Percentiles rank a stretch among this genome's conserved stretches.
These are phyloP conservation scores for Uromys caudimaculatus DNA, from an alignment of 2,797 vertebrate species.

Conservation along the genomic window DNA sequence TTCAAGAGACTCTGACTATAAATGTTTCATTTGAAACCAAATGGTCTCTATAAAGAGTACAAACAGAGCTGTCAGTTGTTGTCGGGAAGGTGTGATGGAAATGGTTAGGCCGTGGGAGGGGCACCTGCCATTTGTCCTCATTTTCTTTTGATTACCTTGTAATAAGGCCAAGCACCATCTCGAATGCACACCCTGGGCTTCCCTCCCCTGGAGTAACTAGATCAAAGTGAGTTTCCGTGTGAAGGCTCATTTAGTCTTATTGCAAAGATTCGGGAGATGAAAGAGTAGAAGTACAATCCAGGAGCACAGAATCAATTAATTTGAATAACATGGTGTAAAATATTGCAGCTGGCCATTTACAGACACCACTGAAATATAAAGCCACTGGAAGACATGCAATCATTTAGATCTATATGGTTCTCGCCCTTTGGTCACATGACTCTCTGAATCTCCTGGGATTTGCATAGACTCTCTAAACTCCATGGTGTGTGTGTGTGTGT, in stretches of 20 bases:
- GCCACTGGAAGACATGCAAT: neutral
- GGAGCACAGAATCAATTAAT: slow-evolving; percentile 73
- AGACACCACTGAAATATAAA: slow-evolving; percentile 54
- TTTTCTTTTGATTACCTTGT: neutral
- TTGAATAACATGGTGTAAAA: slow-evolving; percentile 65
- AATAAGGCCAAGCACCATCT: slow-evolving; percentile 19
- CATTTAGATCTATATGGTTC: slow-evolving; percentile 41
- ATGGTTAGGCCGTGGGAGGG: neutral
- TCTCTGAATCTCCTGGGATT: slow-evolving; percentile 45
- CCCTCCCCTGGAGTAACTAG: slow-evolving; percentile 8
- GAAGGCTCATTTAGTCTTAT: slow-evolving; percentile 68
- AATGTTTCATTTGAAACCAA: slow-evolving; percentile 44
- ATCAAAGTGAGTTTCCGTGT: slow-evolving; percentile 55
- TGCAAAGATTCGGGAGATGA: slow-evolving; percentile 73
- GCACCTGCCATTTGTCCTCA: neutral
- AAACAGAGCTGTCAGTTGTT: slow-evolving; percentile 11
- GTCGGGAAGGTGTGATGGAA: neutral
- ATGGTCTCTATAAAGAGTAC: neutral
- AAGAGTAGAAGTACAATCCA: slow-evolving; percentile 42
- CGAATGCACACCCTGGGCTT: no score
- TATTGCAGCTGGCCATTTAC: slow-evolving; percentile 56
- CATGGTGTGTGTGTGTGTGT: neutral
- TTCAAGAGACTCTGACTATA: neutral
- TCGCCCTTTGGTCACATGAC: slow-evolving; percentile 12
- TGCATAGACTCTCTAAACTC: neutral